Base-by-base conservation (phyloP, 1,140 invertebrate genomes). In the Thaumatotibia leucotreta region DNA sequence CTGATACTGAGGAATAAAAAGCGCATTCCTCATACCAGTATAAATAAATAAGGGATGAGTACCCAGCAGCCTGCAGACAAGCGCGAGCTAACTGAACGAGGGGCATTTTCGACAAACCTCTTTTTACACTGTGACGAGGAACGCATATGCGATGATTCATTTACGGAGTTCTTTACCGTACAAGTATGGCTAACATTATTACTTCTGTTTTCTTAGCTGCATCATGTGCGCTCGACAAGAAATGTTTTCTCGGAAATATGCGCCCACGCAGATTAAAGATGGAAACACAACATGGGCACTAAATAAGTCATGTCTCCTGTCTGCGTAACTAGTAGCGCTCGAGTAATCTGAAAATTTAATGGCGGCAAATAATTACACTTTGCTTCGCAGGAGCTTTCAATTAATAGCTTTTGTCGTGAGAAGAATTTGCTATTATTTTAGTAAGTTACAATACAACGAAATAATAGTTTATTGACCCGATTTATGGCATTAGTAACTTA, bases 11-110 rank as follows among this genome's bases (percentile, higher is more conserved):
- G 39, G 62, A 61, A 80, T 78, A 88, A 89, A 88, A 88, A 89
- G 67, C 61, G 75, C 77, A 88, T 88, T 85, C 84, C 73, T 90
- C 80, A 83, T 85, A 88, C 83, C 83, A 77, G 84, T 83, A 87
- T 84, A 89, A 90, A 88, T 88, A 90, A 90, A 89, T 87, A 89
- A 89, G 83, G 81, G 85, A 90, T 89, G 85, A 88, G 83, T 85
- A 81, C 76, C 62, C 71, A 70, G 45, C 50, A 62, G 67, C 62
- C 72, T 70, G 73, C 70, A 67, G 75, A 69, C 74, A 72, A 70
- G 69, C 66, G 67, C 80, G 76, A 79, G 73, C 73, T 75, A 77
- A 80, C 83, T 79, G 79, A 83, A 82, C 77, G 82, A 82, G 81
- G 68, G 71, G 75, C 80, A 86, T 89, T 91, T 91, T 91, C 86